Conservation (phyloP, 2,797 vertebrate genomes). For the Rhyacichthys aspro region DNA sequence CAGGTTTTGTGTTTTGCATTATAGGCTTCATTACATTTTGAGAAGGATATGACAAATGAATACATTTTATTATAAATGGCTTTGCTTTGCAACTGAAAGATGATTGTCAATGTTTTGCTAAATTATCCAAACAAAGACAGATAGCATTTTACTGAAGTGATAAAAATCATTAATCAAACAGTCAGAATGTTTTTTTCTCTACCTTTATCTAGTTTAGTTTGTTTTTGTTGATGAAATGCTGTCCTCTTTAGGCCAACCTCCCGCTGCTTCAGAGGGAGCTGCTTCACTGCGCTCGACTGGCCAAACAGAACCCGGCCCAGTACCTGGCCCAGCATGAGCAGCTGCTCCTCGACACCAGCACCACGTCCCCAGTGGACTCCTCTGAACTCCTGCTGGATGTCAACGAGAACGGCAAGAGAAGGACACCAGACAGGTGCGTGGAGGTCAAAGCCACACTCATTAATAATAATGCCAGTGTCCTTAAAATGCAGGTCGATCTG, state of each 20-base stretch:
- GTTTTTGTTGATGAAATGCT: constrained; percentile 5
- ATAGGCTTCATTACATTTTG: too few species aligned
- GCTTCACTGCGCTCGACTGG: constrained; percentile 93
- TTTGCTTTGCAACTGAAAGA: background rate
- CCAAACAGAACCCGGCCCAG: constrained; percentile 98
- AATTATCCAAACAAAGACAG: background rate
- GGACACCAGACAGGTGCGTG: constrained; percentile 75
- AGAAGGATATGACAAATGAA: too few species aligned
- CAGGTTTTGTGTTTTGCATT: too few species aligned
- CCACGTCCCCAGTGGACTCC: constrained; percentile 91
- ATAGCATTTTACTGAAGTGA: background rate
- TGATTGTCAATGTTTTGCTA: background rate
- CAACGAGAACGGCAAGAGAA: constrained; percentile 87
- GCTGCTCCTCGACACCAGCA: constrained; percentile 94
- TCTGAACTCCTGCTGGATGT: constrained; percentile 92
- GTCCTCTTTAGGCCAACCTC: constrained; percentile 88
- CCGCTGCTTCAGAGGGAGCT: constrained; percentile 96
- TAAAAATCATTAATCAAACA: background rate
- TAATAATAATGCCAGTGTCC: too few species aligned
- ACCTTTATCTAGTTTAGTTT: constrained; percentile 3
- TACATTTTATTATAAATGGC: too few species aligned
- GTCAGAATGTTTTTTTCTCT: background rate
- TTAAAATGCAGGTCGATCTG: background rate
- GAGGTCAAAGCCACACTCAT: background rate
- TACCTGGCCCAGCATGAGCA: constrained; percentile 98